Conservation (phyloP, 2,888 invertebrate genomes). For the Mantis religiosa region DNA sequence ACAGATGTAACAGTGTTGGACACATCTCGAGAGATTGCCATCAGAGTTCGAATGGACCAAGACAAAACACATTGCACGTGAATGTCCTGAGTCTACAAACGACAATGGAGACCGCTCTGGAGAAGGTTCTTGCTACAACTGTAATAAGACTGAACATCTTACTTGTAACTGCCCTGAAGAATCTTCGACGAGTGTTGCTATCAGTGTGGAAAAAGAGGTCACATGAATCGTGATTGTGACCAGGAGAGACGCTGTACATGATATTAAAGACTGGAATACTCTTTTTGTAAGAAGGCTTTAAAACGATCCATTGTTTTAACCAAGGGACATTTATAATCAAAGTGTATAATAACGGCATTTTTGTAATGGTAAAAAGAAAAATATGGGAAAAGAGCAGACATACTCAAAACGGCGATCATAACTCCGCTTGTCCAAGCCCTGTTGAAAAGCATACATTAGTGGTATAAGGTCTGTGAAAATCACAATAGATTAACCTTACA, state of each 20-base stretch:
- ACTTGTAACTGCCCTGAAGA: conserved; percentile 58
- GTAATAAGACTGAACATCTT: conserved; percentile 69
- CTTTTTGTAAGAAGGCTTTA: conserved; percentile 4
- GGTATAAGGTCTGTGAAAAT: too few species aligned
- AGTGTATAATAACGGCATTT: not conserved
- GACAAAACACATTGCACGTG: conserved; percentile 78
- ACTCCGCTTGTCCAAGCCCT: too few species aligned
- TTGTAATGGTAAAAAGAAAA: not conserved
- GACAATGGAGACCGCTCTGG: conserved; percentile 20
- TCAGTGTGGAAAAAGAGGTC: conserved; percentile 86
- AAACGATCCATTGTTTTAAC: not conserved
- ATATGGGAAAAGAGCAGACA: too few species aligned
- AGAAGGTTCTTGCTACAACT: conserved; percentile 56
- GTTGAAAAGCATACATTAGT: too few species aligned
- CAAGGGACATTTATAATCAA: not conserved
- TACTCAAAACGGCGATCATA: too few species aligned
- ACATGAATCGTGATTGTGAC: conserved; percentile 87
- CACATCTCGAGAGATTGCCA: conserved; percentile 92
- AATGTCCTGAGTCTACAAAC: conserved; percentile 42
- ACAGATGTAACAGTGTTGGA: conserved; percentile 80
- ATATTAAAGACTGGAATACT: conserved; percentile 15
- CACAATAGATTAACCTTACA: too few species aligned
- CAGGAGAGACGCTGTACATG: conserved; percentile 49
- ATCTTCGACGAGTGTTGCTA: conserved; percentile 70
- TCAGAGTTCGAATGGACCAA: conserved; percentile 63